These are phyloP conservation scores for Lissocephala sabroskyi DNA, from an alignment of 2,888 invertebrate genomes.

Conservation along the genomic window DNA sequence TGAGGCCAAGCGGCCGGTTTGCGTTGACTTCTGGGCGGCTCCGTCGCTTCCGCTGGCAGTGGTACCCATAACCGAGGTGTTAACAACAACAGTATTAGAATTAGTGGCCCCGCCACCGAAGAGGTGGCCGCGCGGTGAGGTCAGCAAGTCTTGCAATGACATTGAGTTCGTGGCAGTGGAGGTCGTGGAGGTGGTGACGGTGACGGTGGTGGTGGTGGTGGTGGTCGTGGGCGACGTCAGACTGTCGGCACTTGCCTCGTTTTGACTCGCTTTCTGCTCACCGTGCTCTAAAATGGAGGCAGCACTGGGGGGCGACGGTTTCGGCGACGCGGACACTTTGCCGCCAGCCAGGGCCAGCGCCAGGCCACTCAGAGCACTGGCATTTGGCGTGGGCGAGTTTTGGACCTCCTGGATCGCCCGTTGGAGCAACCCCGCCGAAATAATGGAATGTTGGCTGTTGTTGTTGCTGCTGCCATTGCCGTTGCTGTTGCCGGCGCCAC, in stretches of 20 bases:
- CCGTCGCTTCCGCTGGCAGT: conserved; percentile 28
- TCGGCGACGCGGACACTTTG: conserved; percentile 37
- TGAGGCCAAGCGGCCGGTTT: conserved; percentile 9
- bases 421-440: conserved; percentile 65
- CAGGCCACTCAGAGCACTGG: conserved; percentile 57
- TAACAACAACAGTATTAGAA: conserved; percentile 36
- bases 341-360: conserved; percentile 60
- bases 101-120: conserved; percentile 33
- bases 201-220: conserved; percentile 24
- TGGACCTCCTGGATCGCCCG: conserved; percentile 66
- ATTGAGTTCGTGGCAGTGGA: conserved; percentile 20
- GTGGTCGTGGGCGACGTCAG: conserved; percentile 65
- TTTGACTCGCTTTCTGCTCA: conserved; percentile 72
- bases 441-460: conserved; percentile 58
- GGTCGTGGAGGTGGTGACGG: conserved; percentile 10
- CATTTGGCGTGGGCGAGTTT: conserved; percentile 50
- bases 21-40: no score
- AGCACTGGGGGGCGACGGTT: conserved; percentile 42
- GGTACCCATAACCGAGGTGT: conserved; percentile 61
- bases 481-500: neutral
- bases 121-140: conserved; percentile 57
- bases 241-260: conserved; percentile 75
- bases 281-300: conserved; percentile 72
- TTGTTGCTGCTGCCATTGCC: neutral
- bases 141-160: conserved; percentile 66